Evolutionary conservation across 1,140 invertebrate species (phyloP).

Genomic region (Aphis gossypii): DNA sequence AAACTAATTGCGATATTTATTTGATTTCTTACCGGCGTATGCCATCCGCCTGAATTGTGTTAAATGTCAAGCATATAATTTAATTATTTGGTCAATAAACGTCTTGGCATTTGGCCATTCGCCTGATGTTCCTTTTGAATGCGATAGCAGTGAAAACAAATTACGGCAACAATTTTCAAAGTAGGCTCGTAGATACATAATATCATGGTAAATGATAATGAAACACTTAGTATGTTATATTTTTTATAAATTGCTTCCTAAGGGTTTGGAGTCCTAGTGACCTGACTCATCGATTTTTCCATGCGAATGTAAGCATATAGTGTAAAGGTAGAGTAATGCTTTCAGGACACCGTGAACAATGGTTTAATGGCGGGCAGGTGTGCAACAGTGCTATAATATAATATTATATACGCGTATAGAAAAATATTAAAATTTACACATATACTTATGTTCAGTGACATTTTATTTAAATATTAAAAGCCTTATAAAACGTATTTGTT

Average conservation of each 20-base stretch:
- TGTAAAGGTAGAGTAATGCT: constrained; percentile 1
- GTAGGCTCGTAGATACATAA: neutral
- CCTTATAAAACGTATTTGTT: neutral
- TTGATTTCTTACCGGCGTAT: neutral
- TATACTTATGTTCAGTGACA: neutral
- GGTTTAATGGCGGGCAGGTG: neutral
- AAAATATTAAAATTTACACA: neutral
- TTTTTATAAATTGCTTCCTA: neutral
- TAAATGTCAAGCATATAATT: constrained; percentile 29
- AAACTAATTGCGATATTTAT: neutral
- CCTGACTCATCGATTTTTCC: neutral
- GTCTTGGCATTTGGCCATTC: constrained; percentile 45
- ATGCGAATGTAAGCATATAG: neutral
- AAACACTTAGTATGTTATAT: neutral
- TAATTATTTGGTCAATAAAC: constrained; percentile 48
- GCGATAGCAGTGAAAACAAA: too few species aligned
- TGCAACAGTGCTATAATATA: constrained; percentile 7
- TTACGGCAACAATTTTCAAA: neutral
- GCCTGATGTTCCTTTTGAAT: neutral
- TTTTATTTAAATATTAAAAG: neutral
- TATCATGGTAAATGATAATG: neutral
- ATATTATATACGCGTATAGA: neutral
- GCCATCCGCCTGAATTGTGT: neutral
- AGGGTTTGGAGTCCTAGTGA: constrained; percentile 1
- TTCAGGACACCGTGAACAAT: constrained; percentile 7